Percentiles rank a stretch among this genome's conserved stretches.
Evolutionary conservation across 1,140 invertebrate species (phyloP).

Genomic region (Drosophila tropicalis): DNA sequence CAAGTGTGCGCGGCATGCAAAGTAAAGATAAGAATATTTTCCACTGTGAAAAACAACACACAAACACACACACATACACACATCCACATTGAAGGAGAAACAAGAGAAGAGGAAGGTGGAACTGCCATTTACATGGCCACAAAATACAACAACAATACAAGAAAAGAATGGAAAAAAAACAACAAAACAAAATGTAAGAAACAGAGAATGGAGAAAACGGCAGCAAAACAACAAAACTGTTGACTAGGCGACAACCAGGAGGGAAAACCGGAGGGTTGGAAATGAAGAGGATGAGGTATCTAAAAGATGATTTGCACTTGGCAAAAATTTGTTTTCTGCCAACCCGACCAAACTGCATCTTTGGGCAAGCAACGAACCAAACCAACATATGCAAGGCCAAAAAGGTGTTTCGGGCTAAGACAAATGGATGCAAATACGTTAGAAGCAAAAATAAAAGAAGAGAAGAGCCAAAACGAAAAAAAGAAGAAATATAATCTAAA

Average conservation of each 20-base stretch:
- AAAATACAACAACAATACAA: constrained; percentile 44
- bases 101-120: constrained; percentile 15
- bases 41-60: constrained; percentile 44
- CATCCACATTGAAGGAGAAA: not conserved
- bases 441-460: constrained; percentile 5
- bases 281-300: constrained; percentile 16
- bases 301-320: constrained; percentile 38
- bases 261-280: not conserved
- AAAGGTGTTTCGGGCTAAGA: constrained; percentile 55
- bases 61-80: not conserved
- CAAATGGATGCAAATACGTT: constrained; percentile 82
- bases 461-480: not conserved
- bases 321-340: constrained; percentile 14
- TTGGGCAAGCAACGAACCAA: constrained; percentile 29
- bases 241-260: constrained; percentile 26
- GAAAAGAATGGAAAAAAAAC: constrained; percentile 16
- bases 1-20: constrained; percentile 65
- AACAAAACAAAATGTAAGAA: not conserved
- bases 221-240: constrained; percentile 69
- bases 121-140: constrained; percentile 71
- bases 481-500: constrained; percentile 50
- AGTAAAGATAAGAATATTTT: constrained; percentile 76
- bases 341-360: constrained; percentile 26
- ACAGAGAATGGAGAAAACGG: constrained; percentile 29
- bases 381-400: constrained; percentile 14